Evolutionary conservation across 1,140 invertebrate species (phyloP), one percentile per base, ranked within the genome.

Genomic region (Melanaphis sacchari): DNA sequence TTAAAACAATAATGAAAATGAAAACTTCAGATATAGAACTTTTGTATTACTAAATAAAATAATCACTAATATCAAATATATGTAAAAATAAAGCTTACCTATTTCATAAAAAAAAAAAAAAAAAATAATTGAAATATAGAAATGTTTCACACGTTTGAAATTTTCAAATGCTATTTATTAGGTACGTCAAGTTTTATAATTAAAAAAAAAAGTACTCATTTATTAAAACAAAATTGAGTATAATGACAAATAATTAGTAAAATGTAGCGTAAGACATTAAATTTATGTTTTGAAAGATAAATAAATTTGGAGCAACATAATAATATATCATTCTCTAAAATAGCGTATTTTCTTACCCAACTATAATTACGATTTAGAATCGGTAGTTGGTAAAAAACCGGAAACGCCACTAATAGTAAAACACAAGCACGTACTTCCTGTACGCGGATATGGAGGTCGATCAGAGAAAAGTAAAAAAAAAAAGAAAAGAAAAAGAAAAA

Each of bases 341-440:
- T 84, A 84, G 38, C 41, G 85, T 36, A 38, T 89, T 89, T 87
- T 52, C 21, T n/a, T 89, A 54, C 3, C 22, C 9, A 9, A 89
- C 36, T 36, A 89, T 54, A 89, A 89, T 89, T 89, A 89, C 49
- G 36, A 54, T 89, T 89, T 38, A n/a, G 49, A 36, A 89, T 36
- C 36, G 18, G 46, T 89, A 52, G 87, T 38, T 52, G n/a, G n/a
- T 11, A 38, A 40, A 89, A 89, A 89, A 54, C 24, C 49, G 46
- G 40, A 90, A 89, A 89, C 40, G 2, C 2, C 40, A 21, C 90
- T 91, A 91, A 91, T 91, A 59, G 31, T 43, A 41, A 76, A 91
- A 91, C 54, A n/a, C 90, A 43, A 91, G 90, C 90, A 91, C 90
- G 90, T 91, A 91, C 26, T 43, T 76, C 36, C 24, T 22, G 52